Conservation (phyloP, 2,113 vertebrate species). For the Catharus bicknelli region DNA sequence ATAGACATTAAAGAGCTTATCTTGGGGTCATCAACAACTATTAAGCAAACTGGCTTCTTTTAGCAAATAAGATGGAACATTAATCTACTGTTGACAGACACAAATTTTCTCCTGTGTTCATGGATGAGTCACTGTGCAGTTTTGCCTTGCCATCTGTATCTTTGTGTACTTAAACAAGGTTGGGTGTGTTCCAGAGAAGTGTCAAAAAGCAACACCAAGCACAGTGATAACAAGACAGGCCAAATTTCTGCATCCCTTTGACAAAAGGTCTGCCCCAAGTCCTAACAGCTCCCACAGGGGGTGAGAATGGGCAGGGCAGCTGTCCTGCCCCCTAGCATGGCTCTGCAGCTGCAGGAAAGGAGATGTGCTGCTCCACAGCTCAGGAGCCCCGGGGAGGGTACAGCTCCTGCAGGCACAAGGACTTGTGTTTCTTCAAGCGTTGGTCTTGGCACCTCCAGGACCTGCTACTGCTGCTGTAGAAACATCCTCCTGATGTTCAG, state of each 20-base stretch:
- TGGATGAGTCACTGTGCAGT: background rate
- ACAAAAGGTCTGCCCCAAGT: background rate
- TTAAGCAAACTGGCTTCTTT: background rate
- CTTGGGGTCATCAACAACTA: background rate
- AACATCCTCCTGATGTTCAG: background rate
- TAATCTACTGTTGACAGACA: background rate
- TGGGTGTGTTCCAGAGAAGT: background rate
- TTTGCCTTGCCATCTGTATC: background rate
- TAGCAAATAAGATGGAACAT: background rate
- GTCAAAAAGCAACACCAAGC: background rate
- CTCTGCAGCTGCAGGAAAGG: background rate
- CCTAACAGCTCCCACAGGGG: background rate
- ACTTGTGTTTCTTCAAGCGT: background rate
- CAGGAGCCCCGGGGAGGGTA: rapidly evolving
- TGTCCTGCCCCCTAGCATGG: background rate
- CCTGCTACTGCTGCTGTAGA: background rate
- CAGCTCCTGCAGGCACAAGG: background rate
- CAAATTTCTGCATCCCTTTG: background rate
- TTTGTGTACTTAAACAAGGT: background rate
- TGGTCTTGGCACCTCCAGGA: background rate
- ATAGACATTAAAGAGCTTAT: background rate
- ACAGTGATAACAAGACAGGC: background rate
- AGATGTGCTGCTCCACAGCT: background rate
- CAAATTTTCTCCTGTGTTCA: background rate
- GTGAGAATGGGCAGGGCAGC: background rate